phyloP scores from a whole-genome alignment of 1,140 invertebrate species.

The Bombus picipes region DNA sequence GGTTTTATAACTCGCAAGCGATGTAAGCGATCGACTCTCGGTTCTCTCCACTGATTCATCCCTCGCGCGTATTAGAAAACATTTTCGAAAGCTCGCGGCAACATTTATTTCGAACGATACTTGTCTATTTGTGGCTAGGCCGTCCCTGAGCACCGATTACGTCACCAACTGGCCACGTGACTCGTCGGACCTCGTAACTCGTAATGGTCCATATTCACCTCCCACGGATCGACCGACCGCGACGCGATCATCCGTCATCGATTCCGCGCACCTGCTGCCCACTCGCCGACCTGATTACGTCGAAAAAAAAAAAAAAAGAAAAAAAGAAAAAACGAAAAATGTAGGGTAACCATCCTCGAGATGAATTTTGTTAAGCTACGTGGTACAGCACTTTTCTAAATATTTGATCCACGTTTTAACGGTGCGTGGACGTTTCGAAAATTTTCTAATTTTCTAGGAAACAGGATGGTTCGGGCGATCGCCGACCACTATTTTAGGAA shows the following conservation, averaged over 20 bases:
- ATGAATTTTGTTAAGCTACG: neutral
- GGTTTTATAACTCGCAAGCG: too few relatives aligned
- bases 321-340: too few relatives aligned
- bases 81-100: constrained; percentile 32
- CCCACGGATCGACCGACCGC: constrained; percentile 50
- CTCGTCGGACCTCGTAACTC: constrained; percentile 53
- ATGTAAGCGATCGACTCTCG: neutral
- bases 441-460: constrained; percentile 10
- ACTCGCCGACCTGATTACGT: neutral
- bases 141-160: constrained; percentile 61
- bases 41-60: constrained; percentile 11
- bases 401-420: too few relatives aligned
- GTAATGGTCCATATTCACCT: constrained; percentile 64
- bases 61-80: constrained; percentile 9
- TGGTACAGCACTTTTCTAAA: too few relatives aligned
- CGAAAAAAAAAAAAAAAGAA: neutral
- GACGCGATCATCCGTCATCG: constrained; percentile 34
- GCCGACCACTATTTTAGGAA: neutral
- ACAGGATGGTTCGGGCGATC: neutral
- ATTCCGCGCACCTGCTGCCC: constrained; percentile 46
- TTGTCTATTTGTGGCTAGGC: constrained; percentile 61
- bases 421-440: neutral
- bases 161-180: constrained; percentile 50
- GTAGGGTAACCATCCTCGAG: neutral
- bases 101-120: constrained; percentile 40